phyloP scores from a whole-genome alignment of 2,797 vertebrate species.

The Liparis tanakae region DNA sequence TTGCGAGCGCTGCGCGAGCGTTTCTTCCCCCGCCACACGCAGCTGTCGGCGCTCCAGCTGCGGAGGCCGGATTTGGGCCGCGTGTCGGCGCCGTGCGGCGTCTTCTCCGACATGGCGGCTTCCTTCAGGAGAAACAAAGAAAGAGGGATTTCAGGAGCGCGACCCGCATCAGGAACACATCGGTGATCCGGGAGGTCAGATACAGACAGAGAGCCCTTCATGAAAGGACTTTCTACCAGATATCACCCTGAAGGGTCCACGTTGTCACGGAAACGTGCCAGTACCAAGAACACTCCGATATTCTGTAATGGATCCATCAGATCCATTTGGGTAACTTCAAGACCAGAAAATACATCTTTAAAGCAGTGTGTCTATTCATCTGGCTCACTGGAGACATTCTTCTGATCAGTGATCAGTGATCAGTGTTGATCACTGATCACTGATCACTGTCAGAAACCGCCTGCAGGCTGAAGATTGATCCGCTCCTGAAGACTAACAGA shows the following conservation, averaged over 20 bases:
- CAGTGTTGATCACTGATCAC: too few relatives aligned
- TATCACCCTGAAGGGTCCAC: background rate
- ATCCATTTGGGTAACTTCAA: background rate
- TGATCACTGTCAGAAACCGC: constrained; percentile 22
- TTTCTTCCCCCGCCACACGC: constrained; percentile 93
- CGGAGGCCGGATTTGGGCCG: constrained; percentile 89
- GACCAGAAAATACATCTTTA: background rate
- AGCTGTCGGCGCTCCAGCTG: constrained; percentile 94
- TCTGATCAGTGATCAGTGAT: constrained; percentile 26
- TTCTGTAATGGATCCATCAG: background rate
- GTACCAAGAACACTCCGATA: background rate
- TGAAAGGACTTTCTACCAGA: background rate
- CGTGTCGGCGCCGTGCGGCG: constrained; percentile 84
- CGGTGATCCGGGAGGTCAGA: background rate
- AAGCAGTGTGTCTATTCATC: background rate
- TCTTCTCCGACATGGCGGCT: constrained; percentile 84
- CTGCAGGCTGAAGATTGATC: background rate
- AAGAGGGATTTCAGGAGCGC: background rate
- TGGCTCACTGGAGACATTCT: background rate
- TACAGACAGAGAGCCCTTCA: background rate
- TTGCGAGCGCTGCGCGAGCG: constrained; percentile 87
- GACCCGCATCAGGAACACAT: background rate
- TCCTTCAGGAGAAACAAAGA: constrained; percentile 18
- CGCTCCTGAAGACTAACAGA: background rate
- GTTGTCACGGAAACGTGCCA: background rate